Conservation (phyloP, 2,888 invertebrate genomes). For the Parnassius glacialis region DNA sequence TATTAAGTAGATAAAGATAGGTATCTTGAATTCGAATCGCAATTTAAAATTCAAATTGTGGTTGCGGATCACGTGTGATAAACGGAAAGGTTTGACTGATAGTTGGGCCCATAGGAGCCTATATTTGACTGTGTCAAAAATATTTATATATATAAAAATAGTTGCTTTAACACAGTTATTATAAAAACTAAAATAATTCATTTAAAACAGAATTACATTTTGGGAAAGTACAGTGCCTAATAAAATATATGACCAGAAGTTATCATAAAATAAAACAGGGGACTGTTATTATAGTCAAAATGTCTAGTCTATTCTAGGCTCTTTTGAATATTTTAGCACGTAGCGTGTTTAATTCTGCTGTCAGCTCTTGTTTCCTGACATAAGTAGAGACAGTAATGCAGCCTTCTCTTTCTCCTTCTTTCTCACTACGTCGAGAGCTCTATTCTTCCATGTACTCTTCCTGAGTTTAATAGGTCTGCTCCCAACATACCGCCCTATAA, state of each 20-base stretch:
- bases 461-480: constrained; percentile 98
- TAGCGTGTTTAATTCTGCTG: constrained; percentile 27
- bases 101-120: no score
- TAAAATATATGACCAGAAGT: background rate
- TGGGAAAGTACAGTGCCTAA: no score
- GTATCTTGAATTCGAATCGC: no score
- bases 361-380: constrained; percentile 79
- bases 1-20: no score
- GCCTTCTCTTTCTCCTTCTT: constrained; percentile 98
- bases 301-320: background rate
- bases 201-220: no score
- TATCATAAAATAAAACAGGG: background rate
- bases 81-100: no score
- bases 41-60: no score
- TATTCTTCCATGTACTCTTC: constrained; percentile 97
- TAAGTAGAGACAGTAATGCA: constrained; percentile 87
- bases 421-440: constrained; percentile 95
- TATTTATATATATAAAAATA: no score
- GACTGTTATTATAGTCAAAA: background rate
- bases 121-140: no score
- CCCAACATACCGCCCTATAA: constrained; percentile 96
- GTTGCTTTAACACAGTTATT: no score
- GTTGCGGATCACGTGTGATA: no score
- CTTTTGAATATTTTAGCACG: background rate
- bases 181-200: no score